phyloP scores from a whole-genome alignment of 2,888 invertebrate species.

The Agrotis puta region DNA sequence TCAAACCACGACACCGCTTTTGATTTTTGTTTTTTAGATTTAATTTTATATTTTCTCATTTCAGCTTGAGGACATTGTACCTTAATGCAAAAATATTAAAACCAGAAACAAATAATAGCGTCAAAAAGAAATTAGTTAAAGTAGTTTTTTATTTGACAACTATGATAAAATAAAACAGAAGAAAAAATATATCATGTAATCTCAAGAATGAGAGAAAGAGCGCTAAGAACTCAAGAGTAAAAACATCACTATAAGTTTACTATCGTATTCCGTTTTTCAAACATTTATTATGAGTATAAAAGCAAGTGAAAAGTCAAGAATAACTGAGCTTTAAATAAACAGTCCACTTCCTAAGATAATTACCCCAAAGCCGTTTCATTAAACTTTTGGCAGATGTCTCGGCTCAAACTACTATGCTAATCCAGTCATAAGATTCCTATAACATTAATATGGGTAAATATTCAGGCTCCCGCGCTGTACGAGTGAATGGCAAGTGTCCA shows the following conservation, averaged over 20 bases:
- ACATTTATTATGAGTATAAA: no score
- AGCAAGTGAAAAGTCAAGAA: not conserved
- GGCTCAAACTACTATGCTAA: constrained; percentile 41
- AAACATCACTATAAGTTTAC: no score
- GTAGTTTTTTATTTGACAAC: no score
- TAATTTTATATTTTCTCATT: not conserved
- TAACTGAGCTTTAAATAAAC: not conserved
- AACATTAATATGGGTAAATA: constrained; percentile 32
- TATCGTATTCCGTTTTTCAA: no score
- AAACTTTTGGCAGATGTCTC: constrained; percentile 40
- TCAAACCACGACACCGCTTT: not conserved
- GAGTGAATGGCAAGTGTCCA: constrained; percentile 54
- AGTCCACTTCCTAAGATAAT: not conserved
- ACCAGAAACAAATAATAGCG: not conserved
- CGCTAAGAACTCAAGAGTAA: no score
- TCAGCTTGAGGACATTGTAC: no score
- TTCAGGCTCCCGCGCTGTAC: constrained; percentile 11
- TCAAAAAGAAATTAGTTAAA: no score
- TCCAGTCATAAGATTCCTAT: constrained; percentile 18
- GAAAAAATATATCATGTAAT: no score
- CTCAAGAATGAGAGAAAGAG: no score
- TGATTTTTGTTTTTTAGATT: not conserved
- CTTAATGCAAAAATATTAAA: not conserved
- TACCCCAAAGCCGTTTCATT: constrained; percentile 25
- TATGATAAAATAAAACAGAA: no score